These are phyloP conservation scores for Leptogaster cylindrica DNA, from an alignment of 2,888 invertebrate species.

Conservation along the genomic window DNA sequence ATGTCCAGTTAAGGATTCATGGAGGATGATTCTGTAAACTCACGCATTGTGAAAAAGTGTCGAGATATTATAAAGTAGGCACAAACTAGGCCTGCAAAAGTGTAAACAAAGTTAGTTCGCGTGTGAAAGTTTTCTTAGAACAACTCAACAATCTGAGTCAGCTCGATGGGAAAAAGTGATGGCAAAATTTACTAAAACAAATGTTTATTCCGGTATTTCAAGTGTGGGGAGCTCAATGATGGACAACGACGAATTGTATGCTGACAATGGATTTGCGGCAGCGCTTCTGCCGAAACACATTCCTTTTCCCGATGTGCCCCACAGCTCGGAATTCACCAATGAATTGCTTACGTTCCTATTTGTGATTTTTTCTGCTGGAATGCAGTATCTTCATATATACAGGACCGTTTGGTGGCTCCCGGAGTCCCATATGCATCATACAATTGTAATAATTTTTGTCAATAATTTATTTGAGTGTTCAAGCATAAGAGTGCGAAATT, in stretches of 20 bases:
- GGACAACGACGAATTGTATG: not conserved
- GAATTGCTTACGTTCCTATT: slow-evolving; percentile 85
- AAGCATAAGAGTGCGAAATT: not conserved
- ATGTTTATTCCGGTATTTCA: not conserved
- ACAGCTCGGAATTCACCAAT: slow-evolving; percentile 82
- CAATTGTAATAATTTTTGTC: slow-evolving; percentile 71
- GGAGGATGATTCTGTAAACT: too few relatives aligned
- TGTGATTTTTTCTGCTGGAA: slow-evolving; percentile 76
- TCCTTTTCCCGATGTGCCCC: slow-evolving; percentile 78
- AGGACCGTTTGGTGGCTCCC: slow-evolving; percentile 98
- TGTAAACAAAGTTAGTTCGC: too few relatives aligned
- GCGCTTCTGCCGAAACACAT: slow-evolving; percentile 75
- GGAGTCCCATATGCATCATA: slow-evolving; percentile 85
- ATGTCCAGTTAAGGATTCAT: too few relatives aligned
- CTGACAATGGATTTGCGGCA: slow-evolving; percentile 30
- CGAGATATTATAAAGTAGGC: too few relatives aligned
- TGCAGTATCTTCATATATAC: slow-evolving; percentile 95
- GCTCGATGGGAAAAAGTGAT: not conserved
- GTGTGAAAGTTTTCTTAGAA: too few relatives aligned
- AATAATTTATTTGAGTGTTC: slow-evolving; percentile 31
- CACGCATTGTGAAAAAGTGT: too few relatives aligned
- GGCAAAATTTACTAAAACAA: not conserved
- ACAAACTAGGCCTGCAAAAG: too few relatives aligned
- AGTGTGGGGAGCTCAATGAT: not conserved
- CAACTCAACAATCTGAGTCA: too few relatives aligned